phyloP scores from a whole-genome alignment of 2,113 vertebrate genomes.

The Takifugu flavidus region DNA sequence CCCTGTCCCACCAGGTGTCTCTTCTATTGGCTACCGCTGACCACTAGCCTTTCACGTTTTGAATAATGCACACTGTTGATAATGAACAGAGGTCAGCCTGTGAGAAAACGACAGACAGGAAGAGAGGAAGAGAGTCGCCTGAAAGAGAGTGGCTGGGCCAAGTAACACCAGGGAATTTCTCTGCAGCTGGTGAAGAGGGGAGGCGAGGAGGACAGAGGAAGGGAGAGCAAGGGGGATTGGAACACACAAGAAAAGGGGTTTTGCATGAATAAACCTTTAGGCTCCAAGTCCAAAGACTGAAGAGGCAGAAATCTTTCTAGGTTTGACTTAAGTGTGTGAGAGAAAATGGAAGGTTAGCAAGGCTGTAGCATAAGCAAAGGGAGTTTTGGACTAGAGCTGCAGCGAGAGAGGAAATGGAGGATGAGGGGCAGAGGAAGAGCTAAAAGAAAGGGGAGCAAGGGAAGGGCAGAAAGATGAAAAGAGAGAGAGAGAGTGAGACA shows the following conservation, averaged over 20 bases:
- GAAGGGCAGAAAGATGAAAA: slow-evolving; percentile 69
- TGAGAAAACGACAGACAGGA: slow-evolving; percentile 67
- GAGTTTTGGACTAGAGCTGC: slow-evolving; percentile 31
- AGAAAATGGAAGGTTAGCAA: slow-evolving; percentile 2
- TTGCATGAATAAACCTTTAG: slow-evolving; percentile 53
- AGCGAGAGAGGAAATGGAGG: slow-evolving; percentile 28
- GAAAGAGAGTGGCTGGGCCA: slow-evolving; percentile 59
- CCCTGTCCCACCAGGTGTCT: slow-evolving; percentile 59
- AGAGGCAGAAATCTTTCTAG: slow-evolving; percentile 4
- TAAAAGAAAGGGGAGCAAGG: slow-evolving; percentile 48
- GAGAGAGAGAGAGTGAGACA: slow-evolving; percentile 64
- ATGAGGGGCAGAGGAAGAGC: slow-evolving; percentile 37
- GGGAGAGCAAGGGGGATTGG: slow-evolving; percentile 33
- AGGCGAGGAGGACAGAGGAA: slow-evolving; percentile 43
- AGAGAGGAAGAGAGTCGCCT: slow-evolving; percentile 67
- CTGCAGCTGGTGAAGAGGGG: slow-evolving; percentile 64
- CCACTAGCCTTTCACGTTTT: slow-evolving; percentile 56
- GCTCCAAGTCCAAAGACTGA: slow-evolving; percentile 38
- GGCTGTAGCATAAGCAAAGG: slow-evolving; percentile 25
- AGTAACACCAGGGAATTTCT: slow-evolving; percentile 60
- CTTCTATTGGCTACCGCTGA: slow-evolving; percentile 54
- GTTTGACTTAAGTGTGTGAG: neutral
- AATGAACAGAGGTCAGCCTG: slow-evolving; percentile 69
- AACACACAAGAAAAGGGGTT: slow-evolving; percentile 40
- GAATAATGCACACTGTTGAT: slow-evolving; percentile 61